Conservation (phyloP, 2,888 invertebrate species). For the Aspidiotus destructor region DNA sequence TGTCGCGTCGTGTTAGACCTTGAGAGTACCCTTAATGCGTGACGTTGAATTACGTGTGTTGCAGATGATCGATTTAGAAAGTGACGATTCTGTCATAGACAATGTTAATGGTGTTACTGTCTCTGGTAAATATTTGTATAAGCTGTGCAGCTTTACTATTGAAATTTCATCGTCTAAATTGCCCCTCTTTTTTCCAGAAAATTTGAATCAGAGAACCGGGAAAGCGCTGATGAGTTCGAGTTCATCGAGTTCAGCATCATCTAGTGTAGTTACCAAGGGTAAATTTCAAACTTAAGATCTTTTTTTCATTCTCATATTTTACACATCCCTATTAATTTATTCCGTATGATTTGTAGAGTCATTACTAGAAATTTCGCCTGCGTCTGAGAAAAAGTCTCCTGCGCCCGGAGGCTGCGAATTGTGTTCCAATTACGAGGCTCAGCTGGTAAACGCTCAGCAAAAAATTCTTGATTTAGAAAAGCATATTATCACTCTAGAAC, state of each 20-base stretch:
- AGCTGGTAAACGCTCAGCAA: slow-evolving; percentile 66
- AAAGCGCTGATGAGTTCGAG: too few relatives aligned
- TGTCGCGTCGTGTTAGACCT: too few relatives aligned
- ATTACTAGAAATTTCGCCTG: slow-evolving; percentile 6
- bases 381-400: slow-evolving; percentile 1
- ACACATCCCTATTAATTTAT: background rate
- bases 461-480: slow-evolving; percentile 41
- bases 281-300: background rate
- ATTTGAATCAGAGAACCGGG: too few relatives aligned
- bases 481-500: slow-evolving; percentile 43
- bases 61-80: too few relatives aligned
- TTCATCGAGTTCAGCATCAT: background rate
- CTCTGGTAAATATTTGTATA: too few relatives aligned
- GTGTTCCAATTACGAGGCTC: slow-evolving; percentile 77
- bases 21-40: too few relatives aligned
- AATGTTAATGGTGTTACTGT: too few relatives aligned
- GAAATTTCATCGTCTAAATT: too few relatives aligned
- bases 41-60: too few relatives aligned
- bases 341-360: background rate
- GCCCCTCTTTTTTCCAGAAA: too few relatives aligned
- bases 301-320: background rate
- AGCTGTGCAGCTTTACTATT: too few relatives aligned
- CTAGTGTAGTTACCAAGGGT: background rate
- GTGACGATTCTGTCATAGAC: too few relatives aligned
- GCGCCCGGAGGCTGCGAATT: slow-evolving; percentile 58